Conservation (phyloP, 1,140 invertebrate species). For the Drosophila biarmipes region DNA sequence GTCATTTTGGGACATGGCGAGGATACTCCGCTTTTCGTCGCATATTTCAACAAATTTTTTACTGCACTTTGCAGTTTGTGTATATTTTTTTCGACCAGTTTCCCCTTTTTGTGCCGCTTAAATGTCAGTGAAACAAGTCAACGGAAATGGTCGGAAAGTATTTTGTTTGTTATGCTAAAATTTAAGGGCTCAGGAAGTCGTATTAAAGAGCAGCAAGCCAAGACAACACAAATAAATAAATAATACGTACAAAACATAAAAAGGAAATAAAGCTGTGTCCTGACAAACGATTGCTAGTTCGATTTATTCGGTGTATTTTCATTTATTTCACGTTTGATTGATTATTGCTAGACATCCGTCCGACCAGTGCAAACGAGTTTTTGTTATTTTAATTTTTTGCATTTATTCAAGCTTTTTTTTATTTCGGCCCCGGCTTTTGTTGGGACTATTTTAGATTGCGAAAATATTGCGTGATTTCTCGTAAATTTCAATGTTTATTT, state of each 20-base stretch:
- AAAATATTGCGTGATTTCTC: conserved; percentile 72
- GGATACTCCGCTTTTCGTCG: conserved; percentile 37
- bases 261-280: conserved; percentile 18
- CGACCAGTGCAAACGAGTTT: conserved; percentile 9
- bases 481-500: conserved; percentile 78
- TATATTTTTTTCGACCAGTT: conserved; percentile 8
- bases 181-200: conserved; percentile 78
- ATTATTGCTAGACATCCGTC: conserved; percentile 58
- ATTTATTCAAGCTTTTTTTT: neutral
- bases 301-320: conserved; percentile 61
- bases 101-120: conserved; percentile 45
- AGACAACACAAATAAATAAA: conserved; percentile 36
- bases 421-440: conserved; percentile 1
- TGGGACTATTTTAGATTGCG: conserved; percentile 28
- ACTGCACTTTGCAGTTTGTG: conserved; percentile 69
- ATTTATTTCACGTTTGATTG: conserved; percentile 80
- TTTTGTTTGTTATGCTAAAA: conserved; percentile 82
- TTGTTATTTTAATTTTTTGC: conserved; percentile 36
- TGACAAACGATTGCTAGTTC: conserved; percentile 46
- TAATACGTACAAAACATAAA: conserved; percentile 6
- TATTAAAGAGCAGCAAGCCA: conserved; percentile 64
- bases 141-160: conserved; percentile 79
- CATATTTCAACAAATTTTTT: conserved; percentile 72
- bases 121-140: conserved; percentile 77
- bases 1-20: conserved; percentile 22